Conservation (phyloP, 2,888 invertebrate genomes). For the Lycaena phlaeas region DNA sequence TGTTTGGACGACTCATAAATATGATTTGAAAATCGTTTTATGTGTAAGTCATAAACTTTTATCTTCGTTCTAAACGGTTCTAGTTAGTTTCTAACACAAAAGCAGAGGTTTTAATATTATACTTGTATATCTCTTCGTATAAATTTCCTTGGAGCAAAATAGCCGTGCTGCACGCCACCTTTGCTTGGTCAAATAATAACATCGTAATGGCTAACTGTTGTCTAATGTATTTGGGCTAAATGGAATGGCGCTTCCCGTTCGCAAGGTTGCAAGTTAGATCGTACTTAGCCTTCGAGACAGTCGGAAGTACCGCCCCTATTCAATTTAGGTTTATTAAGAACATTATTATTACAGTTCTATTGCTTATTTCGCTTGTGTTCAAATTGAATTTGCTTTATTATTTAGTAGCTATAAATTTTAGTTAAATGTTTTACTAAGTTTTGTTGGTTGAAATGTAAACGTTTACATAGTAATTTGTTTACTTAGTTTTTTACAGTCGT, state of each 20-base stretch:
- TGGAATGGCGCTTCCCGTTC: conserved; percentile 45
- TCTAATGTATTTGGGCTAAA: conserved; percentile 64
- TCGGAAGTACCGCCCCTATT: conserved; percentile 38
- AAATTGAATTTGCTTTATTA: neutral
- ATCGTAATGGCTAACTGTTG: conserved; percentile 63
- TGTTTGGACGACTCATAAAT: conserved; percentile 65
- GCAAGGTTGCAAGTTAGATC: conserved; percentile 51
- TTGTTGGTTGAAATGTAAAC: too few species aligned
- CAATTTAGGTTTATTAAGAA: conserved; percentile 45
- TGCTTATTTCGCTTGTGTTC: neutral
- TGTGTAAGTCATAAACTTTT: conserved; percentile 71
- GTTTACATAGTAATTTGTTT: too few species aligned
- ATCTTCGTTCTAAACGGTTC: conserved; percentile 55
- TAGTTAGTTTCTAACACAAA: conserved; percentile 62
- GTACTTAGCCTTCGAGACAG: conserved; percentile 38
- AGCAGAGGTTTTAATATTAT: conserved; percentile 65
- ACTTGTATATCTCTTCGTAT: conserved; percentile 51
- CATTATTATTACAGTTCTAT: conserved; percentile 6
- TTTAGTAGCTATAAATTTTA: neutral
- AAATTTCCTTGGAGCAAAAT: conserved; percentile 57
- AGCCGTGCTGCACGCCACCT: conserved; percentile 59
- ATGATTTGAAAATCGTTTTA: conserved; percentile 72
- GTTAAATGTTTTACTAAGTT: too few species aligned
- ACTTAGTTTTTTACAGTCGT: too few species aligned
- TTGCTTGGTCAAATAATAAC: conserved; percentile 65